Percentiles rank a stretch among this genome's conserved stretches.
phyloP scores from a whole-genome alignment of 2,113 vertebrate genomes.

The Ciconia stormi region DNA sequence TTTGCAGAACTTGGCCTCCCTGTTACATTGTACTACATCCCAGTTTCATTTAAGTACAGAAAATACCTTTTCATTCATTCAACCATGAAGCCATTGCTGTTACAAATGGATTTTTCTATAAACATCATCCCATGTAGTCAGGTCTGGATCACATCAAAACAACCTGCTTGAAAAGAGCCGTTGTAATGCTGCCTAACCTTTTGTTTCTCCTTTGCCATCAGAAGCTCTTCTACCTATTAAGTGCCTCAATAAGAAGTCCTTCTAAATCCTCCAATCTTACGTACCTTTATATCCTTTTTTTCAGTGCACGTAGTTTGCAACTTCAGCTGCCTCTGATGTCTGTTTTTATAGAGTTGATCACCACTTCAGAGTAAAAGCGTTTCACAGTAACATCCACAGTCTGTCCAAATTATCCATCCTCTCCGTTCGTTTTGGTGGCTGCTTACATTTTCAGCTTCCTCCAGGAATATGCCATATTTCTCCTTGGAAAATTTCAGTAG shows the following conservation, averaged over 20 bases:
- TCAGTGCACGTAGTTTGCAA: background rate
- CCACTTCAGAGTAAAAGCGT: background rate
- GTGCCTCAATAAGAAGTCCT: background rate
- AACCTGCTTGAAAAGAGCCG: background rate
- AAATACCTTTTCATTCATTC: conserved; percentile 20
- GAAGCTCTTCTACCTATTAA: background rate
- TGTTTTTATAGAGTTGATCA: background rate
- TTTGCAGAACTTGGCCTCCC: background rate
- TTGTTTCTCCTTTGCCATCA: background rate
- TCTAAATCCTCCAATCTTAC: background rate
- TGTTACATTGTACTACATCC: background rate
- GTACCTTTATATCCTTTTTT: background rate
- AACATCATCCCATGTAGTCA: background rate
- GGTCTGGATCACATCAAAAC: background rate
- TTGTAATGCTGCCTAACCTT: background rate
- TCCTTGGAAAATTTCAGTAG: background rate
- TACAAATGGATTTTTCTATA: background rate
- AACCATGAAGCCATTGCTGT: background rate
- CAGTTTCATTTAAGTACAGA: background rate
- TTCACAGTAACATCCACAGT: accelerated
- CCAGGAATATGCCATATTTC: accelerated
- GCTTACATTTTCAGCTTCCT: background rate
- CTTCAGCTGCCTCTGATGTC: background rate
- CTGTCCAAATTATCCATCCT: background rate
- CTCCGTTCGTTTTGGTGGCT: background rate